These are phyloP conservation scores for Tychaedon coryphoeus DNA, from an alignment of 2,113 vertebrate species.

Conservation along the genomic window DNA sequence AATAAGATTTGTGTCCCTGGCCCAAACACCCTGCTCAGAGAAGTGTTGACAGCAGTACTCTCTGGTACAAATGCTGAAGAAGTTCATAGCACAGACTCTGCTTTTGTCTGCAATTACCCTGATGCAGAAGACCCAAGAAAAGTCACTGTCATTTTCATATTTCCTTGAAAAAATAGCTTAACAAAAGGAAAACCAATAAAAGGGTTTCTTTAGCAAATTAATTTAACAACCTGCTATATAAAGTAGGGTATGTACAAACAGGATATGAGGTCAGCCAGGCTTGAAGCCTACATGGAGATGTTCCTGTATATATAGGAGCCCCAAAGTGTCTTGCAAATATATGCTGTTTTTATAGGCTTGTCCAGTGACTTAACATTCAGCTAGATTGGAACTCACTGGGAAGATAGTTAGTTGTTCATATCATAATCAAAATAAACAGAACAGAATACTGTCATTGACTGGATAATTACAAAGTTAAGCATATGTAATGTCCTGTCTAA, in stretches of 20 bases:
- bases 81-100: neutral
- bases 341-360: neutral
- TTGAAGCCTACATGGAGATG: neutral
- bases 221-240: neutral
- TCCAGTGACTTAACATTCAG: neutral
- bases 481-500: neutral
- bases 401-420: neutral
- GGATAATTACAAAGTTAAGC: neutral
- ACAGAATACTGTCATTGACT: neutral
- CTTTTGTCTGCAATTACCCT: neutral
- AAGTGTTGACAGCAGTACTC: neutral
- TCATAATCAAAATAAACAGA: neutral
- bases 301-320: neutral
- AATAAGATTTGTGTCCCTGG: neutral
- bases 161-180: neutral
- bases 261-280: neutral
- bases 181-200: neutral
- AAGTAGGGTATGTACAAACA: neutral
- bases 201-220: fast-evolving
- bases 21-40: neutral
- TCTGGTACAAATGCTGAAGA: neutral
- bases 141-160: neutral
- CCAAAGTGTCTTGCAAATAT: neutral
- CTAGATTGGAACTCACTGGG: neutral
- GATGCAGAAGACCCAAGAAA: neutral